Conservation (phyloP, 2,888 invertebrate species). For the Autographa pulchrina region DNA sequence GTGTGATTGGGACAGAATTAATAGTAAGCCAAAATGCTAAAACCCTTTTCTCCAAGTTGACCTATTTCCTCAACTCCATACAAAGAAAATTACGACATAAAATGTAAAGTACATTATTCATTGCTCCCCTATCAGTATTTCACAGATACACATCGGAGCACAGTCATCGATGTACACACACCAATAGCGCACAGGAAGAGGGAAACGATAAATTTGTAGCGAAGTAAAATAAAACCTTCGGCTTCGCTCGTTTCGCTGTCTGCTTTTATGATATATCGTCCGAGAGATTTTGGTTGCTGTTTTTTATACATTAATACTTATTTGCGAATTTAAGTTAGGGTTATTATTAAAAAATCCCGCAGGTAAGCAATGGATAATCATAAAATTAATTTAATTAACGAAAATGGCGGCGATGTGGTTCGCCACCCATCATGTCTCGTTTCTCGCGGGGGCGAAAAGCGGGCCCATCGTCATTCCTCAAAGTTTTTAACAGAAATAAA, state of each 20-base stretch:
- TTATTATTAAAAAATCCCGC: too few species aligned
- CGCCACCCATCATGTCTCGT: too few species aligned
- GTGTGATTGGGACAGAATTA: too few species aligned
- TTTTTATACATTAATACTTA: constrained; percentile 34
- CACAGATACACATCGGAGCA: constrained; percentile 64
- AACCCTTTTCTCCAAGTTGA: constrained; percentile 14
- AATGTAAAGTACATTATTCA: constrained; percentile 55
- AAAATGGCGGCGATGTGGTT: too few species aligned
- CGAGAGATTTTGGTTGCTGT: constrained; percentile 43
- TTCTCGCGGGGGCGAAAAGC: too few species aligned
- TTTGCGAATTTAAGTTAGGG: constrained; percentile 24
- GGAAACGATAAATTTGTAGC: constrained; percentile 77
- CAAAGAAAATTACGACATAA: constrained; percentile 39
- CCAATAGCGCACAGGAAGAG: constrained; percentile 71
- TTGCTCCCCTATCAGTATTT: constrained; percentile 53
- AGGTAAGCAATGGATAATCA: neutral
- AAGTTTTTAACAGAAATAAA: too few species aligned
- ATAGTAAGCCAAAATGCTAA: neutral
- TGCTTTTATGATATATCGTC: constrained; percentile 76
- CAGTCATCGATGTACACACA: constrained; percentile 62
- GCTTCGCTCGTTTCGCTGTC: constrained; percentile 73
- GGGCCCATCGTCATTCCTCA: too few species aligned
- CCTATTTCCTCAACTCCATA: constrained; percentile 31
- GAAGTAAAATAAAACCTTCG: constrained; percentile 83
- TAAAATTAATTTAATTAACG: neutral